These are phyloP conservation scores for Ceyx margarethae DNA, from an alignment of 2,113 vertebrate species.

Conservation along the genomic window DNA sequence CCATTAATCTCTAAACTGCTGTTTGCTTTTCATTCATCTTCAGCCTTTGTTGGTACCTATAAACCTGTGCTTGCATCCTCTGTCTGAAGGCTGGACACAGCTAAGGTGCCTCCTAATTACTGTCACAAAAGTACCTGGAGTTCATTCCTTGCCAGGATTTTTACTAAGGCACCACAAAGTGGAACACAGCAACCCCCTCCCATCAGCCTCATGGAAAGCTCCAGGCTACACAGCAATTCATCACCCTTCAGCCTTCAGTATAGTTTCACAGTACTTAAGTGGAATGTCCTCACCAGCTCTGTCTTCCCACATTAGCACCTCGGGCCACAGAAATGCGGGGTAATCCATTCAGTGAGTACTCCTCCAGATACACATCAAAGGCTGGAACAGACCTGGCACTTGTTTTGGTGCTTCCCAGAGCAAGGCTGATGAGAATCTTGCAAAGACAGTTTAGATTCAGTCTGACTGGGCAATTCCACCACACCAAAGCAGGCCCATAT, in stretches of 20 bases:
- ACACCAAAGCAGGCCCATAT: not conserved
- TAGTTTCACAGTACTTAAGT: not conserved
- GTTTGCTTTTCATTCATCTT: not conserved
- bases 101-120: not conserved
- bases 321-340: not conserved
- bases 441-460: not conserved
- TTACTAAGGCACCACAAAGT: not conserved
- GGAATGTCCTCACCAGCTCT: not conserved
- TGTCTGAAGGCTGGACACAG: not conserved
- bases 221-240: not conserved
- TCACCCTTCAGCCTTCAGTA: not conserved
- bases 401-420: not conserved
- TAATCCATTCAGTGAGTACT: not conserved
- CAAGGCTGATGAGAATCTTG: not conserved
- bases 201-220: not conserved
- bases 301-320: not conserved
- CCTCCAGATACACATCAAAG: not conserved
- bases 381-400: not conserved
- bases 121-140: not conserved
- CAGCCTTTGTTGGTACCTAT: not conserved
- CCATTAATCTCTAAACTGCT: not conserved
- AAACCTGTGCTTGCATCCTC: not conserved
- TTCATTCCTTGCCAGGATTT: not conserved
- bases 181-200: not conserved
- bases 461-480: not conserved